Evolutionary conservation across 1,140 invertebrate genomes (phyloP), one percentile per base, ranked within the genome.

Genomic region (Zaprionus gabonicus): DNA sequence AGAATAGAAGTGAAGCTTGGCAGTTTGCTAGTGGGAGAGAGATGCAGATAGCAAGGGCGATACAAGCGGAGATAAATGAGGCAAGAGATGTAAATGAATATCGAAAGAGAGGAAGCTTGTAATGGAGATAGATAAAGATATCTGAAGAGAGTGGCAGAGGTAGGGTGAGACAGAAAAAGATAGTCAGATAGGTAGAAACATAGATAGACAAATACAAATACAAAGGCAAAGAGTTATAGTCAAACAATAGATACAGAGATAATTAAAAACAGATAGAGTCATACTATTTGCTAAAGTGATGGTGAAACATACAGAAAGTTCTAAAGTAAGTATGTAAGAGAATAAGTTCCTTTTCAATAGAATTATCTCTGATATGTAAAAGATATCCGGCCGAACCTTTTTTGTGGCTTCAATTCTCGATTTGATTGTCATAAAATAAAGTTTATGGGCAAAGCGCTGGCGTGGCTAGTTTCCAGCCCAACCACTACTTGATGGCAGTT

Each of bases 401-500:
- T 55, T 55, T 71, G 41, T 38, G 49, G 38, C 67, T 74, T 69
- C 49, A 57, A 64, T 63, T 34, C 72, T 31, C 53, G 23, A 64
- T 75, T 75, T 71, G 58, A 63, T 53, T 59, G 27, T 51, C 55
- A 41, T 64, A 57, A 70, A 63, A 20, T 12, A 41, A 36, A 15
- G 62, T 79, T 81, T 72, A 60, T 41, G 51, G 15, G 31, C 38
- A 41, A 12, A 62, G 41, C 34, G 31, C 20, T 55, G 56, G 55
- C 77, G 66, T 17, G 38, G 78, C 73, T 86, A 83, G 84, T 88
- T 80, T 69, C 66, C 65, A 65, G 31, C 9, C 34, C 72, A 72
- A 69, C 59, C 70, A 71, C 80, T 80, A 20, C 41, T 81, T 59
- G 67, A 88, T 75, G 80, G 78, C 71, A 72, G 65, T 83, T 87